Conservation (phyloP, 2,113 vertebrate species). For the Tursiops truncatus region DNA sequence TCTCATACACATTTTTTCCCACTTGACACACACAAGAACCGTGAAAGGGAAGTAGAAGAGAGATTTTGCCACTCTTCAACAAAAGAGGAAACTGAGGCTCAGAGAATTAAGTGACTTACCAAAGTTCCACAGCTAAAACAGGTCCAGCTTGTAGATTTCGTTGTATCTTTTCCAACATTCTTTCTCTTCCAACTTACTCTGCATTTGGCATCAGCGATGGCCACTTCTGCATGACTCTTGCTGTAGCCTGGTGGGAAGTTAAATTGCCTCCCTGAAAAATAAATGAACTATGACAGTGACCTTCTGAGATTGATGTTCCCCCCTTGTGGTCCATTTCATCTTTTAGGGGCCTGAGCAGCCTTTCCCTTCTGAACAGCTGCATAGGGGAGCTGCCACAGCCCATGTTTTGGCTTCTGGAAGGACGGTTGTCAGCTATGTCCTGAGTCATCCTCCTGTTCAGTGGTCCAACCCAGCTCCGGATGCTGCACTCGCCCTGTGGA, state of each 20-base stretch:
- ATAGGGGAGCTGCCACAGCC: not conserved
- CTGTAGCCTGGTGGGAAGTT: not conserved
- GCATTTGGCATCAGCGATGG: not conserved
- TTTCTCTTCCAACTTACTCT: not conserved
- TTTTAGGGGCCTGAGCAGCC: not conserved
- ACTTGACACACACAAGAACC: not conserved
- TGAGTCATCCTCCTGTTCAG: not conserved
- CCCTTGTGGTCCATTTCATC: not conserved
- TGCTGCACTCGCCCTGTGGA: not conserved
- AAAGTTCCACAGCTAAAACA: not conserved
- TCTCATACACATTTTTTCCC: not conserved
- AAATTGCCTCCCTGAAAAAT: conserved; percentile 13
- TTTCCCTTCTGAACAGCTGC: not conserved
- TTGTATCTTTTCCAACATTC: not conserved
- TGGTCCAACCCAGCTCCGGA: not conserved
- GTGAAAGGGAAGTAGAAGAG: not conserved
- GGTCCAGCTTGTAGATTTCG: not conserved
- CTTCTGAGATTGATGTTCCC: not conserved
- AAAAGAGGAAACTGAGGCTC: not conserved
- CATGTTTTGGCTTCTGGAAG: not conserved
- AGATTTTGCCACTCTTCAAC: not conserved
- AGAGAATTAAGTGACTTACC: not conserved
- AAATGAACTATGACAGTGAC: conserved; percentile 4
- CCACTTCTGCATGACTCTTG: not conserved
- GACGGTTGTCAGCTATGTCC: not conserved